A percentile compares a stretch with the other conserved stretches of the same genome.
phyloP scores from a whole-genome alignment of 2,797 vertebrate genomes.

The Acomys russatus region DNA sequence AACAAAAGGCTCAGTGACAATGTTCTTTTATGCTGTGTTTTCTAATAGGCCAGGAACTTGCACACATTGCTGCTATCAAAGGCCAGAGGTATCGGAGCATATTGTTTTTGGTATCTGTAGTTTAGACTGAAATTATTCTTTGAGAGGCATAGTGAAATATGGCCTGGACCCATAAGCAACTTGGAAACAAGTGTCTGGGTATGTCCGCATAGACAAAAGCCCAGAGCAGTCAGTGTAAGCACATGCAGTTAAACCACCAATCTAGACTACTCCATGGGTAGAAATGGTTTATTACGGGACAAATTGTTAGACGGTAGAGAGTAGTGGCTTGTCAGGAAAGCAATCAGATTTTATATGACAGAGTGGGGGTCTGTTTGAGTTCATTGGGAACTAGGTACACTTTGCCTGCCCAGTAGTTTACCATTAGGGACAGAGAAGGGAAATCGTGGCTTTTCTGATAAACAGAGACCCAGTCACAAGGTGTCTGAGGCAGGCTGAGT shows the following conservation, averaged over 20 bases:
- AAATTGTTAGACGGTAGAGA: neutral
- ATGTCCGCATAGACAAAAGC: neutral
- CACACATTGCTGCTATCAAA: neutral
- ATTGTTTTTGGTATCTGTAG: neutral
- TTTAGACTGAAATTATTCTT: neutral
- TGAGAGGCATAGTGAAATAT: neutral
- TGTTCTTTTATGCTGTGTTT: neutral
- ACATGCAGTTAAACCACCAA: neutral
- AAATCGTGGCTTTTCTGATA: neutral
- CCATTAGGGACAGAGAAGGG: neutral
- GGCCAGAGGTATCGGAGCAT: neutral
- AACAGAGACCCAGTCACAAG: neutral
- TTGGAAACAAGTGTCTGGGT: neutral
- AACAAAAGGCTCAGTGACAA: neutral
- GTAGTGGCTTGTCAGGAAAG: neutral
- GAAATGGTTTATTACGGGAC: too few species aligned
- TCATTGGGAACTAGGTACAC: neutral
- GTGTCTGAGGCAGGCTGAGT: neutral
- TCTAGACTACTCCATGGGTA: neutral
- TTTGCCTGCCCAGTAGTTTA: neutral
- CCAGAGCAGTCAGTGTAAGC: neutral
- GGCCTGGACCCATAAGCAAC: neutral
- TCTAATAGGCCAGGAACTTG: neutral
- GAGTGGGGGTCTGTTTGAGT: neutral
- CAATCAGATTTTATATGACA: neutral